Conservation (phyloP, 2,113 vertebrate genomes). For the Poeciliopsis turrubarensis region DNA sequence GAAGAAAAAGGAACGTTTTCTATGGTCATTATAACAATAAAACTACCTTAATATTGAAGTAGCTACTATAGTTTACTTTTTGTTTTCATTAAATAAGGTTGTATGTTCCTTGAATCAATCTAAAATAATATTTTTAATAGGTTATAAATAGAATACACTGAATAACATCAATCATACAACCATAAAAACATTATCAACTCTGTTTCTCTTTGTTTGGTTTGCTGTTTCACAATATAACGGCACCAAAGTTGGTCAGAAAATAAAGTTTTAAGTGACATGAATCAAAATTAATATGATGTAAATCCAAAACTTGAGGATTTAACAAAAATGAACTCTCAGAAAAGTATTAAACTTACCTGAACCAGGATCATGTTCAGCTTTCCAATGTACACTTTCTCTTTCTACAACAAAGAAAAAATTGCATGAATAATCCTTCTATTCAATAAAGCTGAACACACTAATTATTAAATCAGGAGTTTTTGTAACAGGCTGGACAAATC, state of each 20-base stretch:
- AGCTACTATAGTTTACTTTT: too few species aligned
- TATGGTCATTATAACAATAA: too few species aligned
- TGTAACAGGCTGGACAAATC: background rate
- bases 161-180: too few species aligned
- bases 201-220: too few species aligned
- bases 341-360: conserved; percentile 84
- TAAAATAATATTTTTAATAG: too few species aligned
- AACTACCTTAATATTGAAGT: too few species aligned
- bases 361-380: conserved; percentile 99
- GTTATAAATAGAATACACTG: too few species aligned
- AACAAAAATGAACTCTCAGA: background rate
- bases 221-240: background rate
- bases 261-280: background rate
- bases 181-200: too few species aligned
- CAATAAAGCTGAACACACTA: background rate
- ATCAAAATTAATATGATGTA: background rate
- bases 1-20: too few species aligned
- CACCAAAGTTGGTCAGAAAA: background rate
- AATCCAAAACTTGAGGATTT: background rate
- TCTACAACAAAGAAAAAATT: conserved; percentile 76
- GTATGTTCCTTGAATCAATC: too few species aligned
- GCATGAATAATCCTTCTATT: background rate
- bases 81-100: too few species aligned
- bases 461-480: background rate
- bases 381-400: conserved; percentile 99